Evolutionary conservation across 1,140 invertebrate genomes (phyloP), one percentile per base, ranked within the genome.

Genomic region (Ooceraea biroi): DNA sequence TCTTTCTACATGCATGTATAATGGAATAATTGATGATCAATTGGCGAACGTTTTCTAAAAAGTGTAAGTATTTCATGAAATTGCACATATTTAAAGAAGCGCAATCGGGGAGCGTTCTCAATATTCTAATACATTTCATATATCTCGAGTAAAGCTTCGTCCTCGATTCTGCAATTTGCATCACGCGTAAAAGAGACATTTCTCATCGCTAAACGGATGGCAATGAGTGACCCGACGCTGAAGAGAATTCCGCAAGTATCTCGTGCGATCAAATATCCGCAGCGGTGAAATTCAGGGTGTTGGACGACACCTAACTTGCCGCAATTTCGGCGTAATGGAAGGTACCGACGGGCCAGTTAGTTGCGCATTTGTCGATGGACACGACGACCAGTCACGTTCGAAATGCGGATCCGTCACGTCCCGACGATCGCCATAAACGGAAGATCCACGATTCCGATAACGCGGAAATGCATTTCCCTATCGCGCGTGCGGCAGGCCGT

Each of bases 351-450:
- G 57, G 69, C 8, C 41, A 61, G 55, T 25, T 30, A 58, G 19
- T 69, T 52, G 52, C 10, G 69, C 48, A 55, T 76, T 65, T 78
- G 60, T 77, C 48, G 48, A 57, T 52, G 25, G 72, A 76, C 22
- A 80, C 60, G 72, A 41, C 46, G 30, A 69, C 63, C 57, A 25
- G 48, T 57, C 72, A 78, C 48, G 30, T 66, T 63, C 22, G 46
- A 50, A 83, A 61, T 77, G 55, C 71, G 46, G 48, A 77, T 83
- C 27, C 60, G 52, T 84, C 74, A 69, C 52, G 74, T 78, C 4
- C 52, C 52, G 55, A 30, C 25, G 41, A 82, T 85, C 58, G 52
- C 48, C 19, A 50, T 66, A 85, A 50, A 58, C 36, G 60, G 61
- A 69, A 65, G 68, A 85, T 80, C 36, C 44, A 22, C 60, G 44